These are phyloP conservation scores for Phanerotoma sp. DNA, from an alignment of 2,888 invertebrate species.

Conservation along the genomic window DNA sequence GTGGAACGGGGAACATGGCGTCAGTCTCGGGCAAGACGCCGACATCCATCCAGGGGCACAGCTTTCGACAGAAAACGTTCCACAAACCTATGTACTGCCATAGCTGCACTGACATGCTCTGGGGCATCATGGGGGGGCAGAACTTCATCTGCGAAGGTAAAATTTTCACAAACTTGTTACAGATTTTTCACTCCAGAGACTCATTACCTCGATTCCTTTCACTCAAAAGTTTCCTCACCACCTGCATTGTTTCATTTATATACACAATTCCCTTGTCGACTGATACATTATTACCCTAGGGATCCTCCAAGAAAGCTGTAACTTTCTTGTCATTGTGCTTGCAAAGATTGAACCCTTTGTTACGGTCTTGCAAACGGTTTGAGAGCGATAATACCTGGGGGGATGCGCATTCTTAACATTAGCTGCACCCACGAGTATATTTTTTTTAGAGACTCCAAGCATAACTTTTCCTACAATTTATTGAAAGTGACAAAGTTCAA, in stretches of 20 bases:
- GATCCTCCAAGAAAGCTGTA: no score
- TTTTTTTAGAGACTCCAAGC: conserved; percentile 1
- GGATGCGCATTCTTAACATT: conserved; percentile 1
- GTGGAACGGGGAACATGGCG: conserved; percentile 64
- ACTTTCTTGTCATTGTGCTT: no score
- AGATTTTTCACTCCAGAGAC: background rate
- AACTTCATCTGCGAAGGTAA: conserved; percentile 98
- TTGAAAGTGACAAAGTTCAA: no score
- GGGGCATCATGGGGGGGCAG: conserved; percentile 98
- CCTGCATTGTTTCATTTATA: background rate
- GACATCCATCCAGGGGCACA: conserved; percentile 81
- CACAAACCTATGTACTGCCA: conserved; percentile 99
- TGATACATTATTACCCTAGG: no score
- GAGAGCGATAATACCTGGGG: conserved; percentile 5
- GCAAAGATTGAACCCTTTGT: no score
- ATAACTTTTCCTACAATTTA: background rate
- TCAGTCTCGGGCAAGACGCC: conserved; percentile 63
- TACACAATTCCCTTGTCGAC: background rate
- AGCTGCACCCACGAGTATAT: conserved; percentile 11
- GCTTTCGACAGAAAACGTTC: conserved; percentile 99
- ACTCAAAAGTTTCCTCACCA: background rate
- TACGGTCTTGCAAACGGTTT: background rate
- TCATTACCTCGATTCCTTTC: background rate
- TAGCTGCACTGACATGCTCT: conserved; percentile 99
- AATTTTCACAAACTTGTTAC: background rate